These are phyloP conservation scores for Charina bottae DNA, from an alignment of 2,113 vertebrate genomes.

Conservation along the genomic window DNA sequence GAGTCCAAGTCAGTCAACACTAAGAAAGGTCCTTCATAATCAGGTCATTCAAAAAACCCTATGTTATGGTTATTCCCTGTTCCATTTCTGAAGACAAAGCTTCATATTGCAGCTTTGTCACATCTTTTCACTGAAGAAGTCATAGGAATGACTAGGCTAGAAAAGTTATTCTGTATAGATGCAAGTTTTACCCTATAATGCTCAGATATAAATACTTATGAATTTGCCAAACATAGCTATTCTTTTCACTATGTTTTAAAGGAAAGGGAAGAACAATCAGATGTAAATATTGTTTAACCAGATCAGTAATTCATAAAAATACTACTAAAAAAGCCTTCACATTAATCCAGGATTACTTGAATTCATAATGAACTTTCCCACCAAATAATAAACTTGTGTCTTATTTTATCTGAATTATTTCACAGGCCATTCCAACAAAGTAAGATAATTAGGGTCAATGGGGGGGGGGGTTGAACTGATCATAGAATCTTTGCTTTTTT, in stretches of 20 bases:
- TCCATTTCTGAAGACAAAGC: not conserved
- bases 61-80: not conserved
- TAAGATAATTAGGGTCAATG: not conserved
- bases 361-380: not conserved
- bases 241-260: not conserved
- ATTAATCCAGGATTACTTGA: not conserved
- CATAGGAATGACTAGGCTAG: not conserved
- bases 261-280: not conserved
- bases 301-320: constrained; percentile 12
- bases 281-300: not conserved
- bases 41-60: not conserved
- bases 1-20: not conserved
- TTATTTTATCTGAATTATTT: not conserved
- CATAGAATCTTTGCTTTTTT: constrained; percentile 4
- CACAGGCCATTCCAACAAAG: not conserved
- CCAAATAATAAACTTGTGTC: not conserved
- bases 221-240: not conserved
- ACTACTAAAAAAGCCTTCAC: not conserved
- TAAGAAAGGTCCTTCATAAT: not conserved
- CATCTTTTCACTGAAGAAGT: not conserved
- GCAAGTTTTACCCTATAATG: not conserved
- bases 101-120: not conserved
- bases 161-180: not conserved
- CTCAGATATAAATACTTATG: not conserved
- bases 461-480: not conserved